Evolutionary conservation across 1,140 invertebrate genomes (phyloP), one percentile per base, ranked within the genome.

Genomic region (Platorchestia sp.): DNA sequence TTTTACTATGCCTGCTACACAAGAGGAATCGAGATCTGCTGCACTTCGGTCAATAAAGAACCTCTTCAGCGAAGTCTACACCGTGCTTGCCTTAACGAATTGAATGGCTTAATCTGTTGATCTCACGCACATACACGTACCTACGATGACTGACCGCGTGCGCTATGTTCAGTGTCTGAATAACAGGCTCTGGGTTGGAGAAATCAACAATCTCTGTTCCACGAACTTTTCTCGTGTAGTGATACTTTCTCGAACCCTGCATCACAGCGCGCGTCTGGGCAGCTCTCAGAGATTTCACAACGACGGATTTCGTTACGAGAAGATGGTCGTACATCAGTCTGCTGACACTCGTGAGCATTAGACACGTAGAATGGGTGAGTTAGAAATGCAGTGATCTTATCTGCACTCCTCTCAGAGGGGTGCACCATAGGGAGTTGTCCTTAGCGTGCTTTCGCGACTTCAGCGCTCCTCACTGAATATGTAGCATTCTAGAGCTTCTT

Each of bases 91-190:
- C 59, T 75, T 75, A 75, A 75, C 59, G 36, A 75, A 75, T 75
- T 75, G 59, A 75, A 75, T 75, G 59, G 59, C 59, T 75, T 75
- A 75, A 75, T 75, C 59, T 75, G 59, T 75, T 75, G 59, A 75
- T 75, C 59, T 75, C 59, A 75, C 59, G 59, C 59, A 75, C 59
- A 75, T 27, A 75, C 59, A 36, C 47, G 10, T 19, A 75, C 59
- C 1, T 75, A 75, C 59, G 59, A 75, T 75, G 59, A 75, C 59
- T 75, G 59, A 75, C 59, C 10, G 59, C 59, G 59, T 75, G 59
- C 59, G 59, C 59, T 75, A 75, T 75, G 59, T 75, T 75, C 59
- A 75, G 59, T 75, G 59, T 75, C 59, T 36, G 59, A 27, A 75
- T 10, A 75, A 75, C 59, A 75, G 59, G 59, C 59, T 75, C 27